Percentiles rank a stretch among this genome's conserved stretches.
These are phyloP conservation scores for Alcedo atthis DNA, from an alignment of 2,797 vertebrate genomes.

Conservation along the genomic window DNA sequence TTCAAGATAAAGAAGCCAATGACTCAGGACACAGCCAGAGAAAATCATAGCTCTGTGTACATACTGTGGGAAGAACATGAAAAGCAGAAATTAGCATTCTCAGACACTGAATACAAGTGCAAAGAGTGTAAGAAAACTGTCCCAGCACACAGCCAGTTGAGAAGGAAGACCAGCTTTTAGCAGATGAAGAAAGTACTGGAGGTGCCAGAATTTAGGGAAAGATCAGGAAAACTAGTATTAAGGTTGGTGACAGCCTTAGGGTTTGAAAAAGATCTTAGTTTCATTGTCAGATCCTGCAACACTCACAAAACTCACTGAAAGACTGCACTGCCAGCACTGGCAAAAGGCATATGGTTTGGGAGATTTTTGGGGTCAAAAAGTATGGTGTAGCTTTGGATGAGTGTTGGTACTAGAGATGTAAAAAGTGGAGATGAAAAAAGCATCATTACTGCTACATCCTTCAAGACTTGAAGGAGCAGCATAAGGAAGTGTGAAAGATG, in stretches of 20 bases:
- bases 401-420: background rate
- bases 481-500: background rate
- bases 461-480: background rate
- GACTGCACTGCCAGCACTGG: background rate
- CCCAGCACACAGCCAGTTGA: background rate
- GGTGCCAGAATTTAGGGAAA: background rate
- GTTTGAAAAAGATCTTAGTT: background rate
- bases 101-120: constrained; percentile 34
- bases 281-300: background rate
- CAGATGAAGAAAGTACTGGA: background rate
- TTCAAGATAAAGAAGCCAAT: constrained; percentile 23
- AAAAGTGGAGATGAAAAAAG: background rate
- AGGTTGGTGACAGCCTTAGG: background rate
- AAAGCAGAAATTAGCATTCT: constrained; percentile 45
- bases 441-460: background rate
- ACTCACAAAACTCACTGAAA: background rate
- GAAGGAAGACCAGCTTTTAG: background rate
- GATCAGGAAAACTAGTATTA: background rate
- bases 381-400: background rate
- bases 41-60: background rate
- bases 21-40: constrained; percentile 38
- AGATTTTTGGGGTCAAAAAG: background rate
- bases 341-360: background rate
- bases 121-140: background rate
- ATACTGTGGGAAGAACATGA: constrained; percentile 18